phyloP scores from a whole-genome alignment of 2,797 vertebrate species.

The Oceanodroma leucorhoa region DNA sequence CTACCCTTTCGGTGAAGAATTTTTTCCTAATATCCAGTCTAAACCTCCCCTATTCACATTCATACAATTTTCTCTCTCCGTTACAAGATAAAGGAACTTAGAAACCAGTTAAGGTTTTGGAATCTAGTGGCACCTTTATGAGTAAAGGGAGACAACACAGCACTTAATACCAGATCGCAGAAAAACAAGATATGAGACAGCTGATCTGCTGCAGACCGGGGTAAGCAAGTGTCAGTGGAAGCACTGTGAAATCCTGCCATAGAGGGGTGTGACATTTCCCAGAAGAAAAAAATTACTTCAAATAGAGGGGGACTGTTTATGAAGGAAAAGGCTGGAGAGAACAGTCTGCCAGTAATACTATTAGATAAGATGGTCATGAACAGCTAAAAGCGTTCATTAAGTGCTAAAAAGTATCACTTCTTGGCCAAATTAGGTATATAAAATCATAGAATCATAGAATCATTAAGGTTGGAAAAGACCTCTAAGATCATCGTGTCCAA shows the following conservation, averaged over 20 bases:
- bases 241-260: neutral
- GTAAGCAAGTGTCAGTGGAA: neutral
- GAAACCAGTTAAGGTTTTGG: neutral
- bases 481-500: too few species aligned
- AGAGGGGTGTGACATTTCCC: neutral
- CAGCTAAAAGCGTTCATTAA: neutral
- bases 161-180: neutral
- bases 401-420: neutral
- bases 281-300: neutral
- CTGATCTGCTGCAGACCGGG: neutral
- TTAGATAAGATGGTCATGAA: neutral
- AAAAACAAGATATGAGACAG: neutral
- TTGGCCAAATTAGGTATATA: neutral
- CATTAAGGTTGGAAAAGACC: too few species aligned
- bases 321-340: neutral
- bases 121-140: neutral
- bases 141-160: neutral
- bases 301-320: neutral
- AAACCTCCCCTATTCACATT: too few species aligned
- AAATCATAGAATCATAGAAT: too few species aligned
- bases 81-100: neutral
- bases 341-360: neutral
- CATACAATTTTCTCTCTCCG: accelerated
- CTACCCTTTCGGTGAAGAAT: too few species aligned
- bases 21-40: too few species aligned